Evolutionary conservation across 1,140 invertebrate species (phyloP), one percentile per base, ranked within the genome.

Genomic region (Drosophila tsacasi): DNA sequence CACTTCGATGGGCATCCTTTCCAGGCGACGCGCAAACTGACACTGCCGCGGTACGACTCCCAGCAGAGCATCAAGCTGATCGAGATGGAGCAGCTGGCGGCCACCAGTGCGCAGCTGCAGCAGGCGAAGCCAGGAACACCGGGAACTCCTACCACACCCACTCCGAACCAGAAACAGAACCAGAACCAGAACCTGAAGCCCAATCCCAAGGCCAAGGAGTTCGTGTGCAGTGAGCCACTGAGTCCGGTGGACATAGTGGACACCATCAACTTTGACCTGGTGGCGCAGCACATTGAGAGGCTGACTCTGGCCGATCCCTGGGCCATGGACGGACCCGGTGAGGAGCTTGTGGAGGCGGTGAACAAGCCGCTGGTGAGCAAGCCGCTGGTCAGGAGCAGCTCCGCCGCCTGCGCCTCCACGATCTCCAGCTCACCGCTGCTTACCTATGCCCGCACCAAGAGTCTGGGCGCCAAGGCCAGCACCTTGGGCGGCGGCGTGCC

Each of bases 401-500:
- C 90, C 5, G 90, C 90, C 12, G 85, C 82, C 4, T 77, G 82
- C 25, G 79, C 90, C 55, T 49, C 64, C 35, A 79, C 77, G 19
- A 64, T 42, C 27, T 74, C 74, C 25, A 73, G 61, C 7, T 79
- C 87, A 0, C 87, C 84, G 5, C 65, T 91, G 44, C 74, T 84
- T 10, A 90, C 89, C 8, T 92, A 92, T 60, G 89, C 91, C 15
- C 91, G 91, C 10, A 90, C 80, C 32, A 92, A 92, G 69, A 84
- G 83, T 15, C 65, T 90, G 55, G 76, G 60, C 13, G 79, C 76
- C 35, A 92, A 92, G 69, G 86, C 91, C 19, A 87, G 74, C 37
- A 92, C 83, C 0, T 21, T 87, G 73, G 78, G 83, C 10, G 80
- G 83, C 0, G 75, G 74, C 3, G 76, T 87, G 60, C 86, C 83